Percentiles rank a stretch among this genome's conserved stretches.
Evolutionary conservation across 1,140 invertebrate species (phyloP).

Genomic region (Drosophila nigrodunni): DNA sequence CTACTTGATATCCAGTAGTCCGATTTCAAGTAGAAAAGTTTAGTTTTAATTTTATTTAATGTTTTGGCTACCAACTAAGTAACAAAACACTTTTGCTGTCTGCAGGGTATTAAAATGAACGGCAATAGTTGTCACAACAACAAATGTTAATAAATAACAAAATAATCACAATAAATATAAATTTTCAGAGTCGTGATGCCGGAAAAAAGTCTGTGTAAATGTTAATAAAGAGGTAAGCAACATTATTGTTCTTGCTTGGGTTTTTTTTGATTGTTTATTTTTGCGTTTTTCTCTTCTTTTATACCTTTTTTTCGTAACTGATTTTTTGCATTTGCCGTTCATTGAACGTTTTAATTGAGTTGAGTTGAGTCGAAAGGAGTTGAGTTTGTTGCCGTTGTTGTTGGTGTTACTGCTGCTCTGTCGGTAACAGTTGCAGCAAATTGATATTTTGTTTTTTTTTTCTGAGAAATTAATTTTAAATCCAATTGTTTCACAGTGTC

Average conservation of each 20-base stretch:
- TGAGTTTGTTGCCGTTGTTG: constrained; percentile 40
- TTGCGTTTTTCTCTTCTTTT: not conserved
- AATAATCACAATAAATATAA: constrained; percentile 57
- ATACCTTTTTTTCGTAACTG: constrained; percentile 1
- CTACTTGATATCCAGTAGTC: not conserved
- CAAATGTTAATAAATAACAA: constrained; percentile 49
- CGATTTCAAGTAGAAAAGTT: not conserved
- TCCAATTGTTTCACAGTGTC: constrained; percentile 70
- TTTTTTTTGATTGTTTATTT: constrained; percentile 48
- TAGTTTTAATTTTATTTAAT: not conserved
- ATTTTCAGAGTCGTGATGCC: constrained; percentile 18
- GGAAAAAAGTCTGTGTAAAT: constrained; percentile 18
- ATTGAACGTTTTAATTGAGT: constrained; percentile 76
- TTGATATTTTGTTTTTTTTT: constrained; percentile 60
- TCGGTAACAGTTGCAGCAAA: constrained; percentile 23
- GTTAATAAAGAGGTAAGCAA: constrained; percentile 45
- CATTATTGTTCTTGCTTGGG: constrained; percentile 38
- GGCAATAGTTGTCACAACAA: constrained; percentile 7
- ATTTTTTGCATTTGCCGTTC: constrained; percentile 46
- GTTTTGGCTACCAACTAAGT: not conserved
- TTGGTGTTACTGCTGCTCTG: constrained; percentile 10
- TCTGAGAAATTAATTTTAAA: constrained; percentile 71
- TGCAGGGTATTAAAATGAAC: not conserved
- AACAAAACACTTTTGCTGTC: no score
- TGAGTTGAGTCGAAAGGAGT: constrained; percentile 11